A percentile compares a stretch with the other conserved stretches of the same genome.
phyloP scores from a whole-genome alignment of 2,797 vertebrate species.

The Oryzias dopingdopingensis region DNA sequence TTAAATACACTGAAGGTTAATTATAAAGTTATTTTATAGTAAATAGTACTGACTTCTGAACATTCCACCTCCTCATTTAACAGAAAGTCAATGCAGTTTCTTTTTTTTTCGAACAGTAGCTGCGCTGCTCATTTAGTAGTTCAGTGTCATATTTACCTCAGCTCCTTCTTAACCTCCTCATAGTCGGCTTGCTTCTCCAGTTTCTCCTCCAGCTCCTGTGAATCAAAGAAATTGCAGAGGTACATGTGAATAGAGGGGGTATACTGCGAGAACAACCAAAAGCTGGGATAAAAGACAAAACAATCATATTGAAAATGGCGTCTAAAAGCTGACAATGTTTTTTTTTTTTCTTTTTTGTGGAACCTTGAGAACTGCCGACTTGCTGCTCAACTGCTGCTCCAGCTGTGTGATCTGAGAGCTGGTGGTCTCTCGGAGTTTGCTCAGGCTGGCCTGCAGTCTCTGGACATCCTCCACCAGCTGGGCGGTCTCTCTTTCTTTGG shows the following conservation, averaged over 20 bases:
- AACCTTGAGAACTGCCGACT: constrained; percentile 91
- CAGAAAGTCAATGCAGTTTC: too few relatives aligned
- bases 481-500: constrained; percentile 93
- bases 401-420: constrained; percentile 92
- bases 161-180: constrained; percentile 98
- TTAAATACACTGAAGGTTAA: too few relatives aligned
- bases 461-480: constrained; percentile 97
- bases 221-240: constrained; percentile 12
- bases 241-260: constrained; percentile 2
- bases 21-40: too few relatives aligned
- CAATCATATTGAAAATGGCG: background rate
- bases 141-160: constrained; percentile 83
- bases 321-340: background rate
- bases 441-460: constrained; percentile 96
- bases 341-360: background rate
- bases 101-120: too few relatives aligned
- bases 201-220: constrained; percentile 96
- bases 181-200: constrained; percentile 94
- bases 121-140: background rate
- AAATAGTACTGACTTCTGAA: too few relatives aligned
- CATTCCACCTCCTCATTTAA: too few relatives aligned
- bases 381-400: constrained; percentile 92
- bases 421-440: constrained; percentile 92
- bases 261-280: constrained; percentile 6
- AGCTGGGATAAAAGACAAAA: background rate